Evolutionary conservation across 2,888 invertebrate species (phyloP).

Genomic region (Synanthedon andrenaeformis): DNA sequence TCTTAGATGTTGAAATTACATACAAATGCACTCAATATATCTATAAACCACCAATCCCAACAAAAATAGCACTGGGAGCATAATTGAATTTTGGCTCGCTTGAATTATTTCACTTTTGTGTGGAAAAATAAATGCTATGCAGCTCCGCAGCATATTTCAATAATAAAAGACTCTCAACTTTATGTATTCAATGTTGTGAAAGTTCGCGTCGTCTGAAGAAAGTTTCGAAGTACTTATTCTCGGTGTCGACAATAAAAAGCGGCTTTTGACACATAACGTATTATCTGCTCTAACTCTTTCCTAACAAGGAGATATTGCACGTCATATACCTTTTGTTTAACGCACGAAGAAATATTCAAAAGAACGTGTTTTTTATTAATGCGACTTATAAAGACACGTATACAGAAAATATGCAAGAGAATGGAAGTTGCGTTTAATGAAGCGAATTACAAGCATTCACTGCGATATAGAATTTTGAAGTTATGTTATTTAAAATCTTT

Average conservation of each 20-base stretch:
- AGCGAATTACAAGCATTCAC: not conserved
- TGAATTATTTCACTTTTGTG: too few species aligned
- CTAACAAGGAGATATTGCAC: slow-evolving; percentile 1
- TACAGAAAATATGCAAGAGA: not conserved
- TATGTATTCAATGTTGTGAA: not conserved
- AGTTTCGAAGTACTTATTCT: not conserved
- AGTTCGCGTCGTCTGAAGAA: not conserved
- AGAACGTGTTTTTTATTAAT: slow-evolving; percentile 31
- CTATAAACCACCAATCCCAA: too few species aligned
- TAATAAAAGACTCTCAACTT: not conserved
- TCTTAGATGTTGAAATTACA: too few species aligned
- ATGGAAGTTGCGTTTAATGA: not conserved
- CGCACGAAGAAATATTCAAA: slow-evolving; percentile 12
- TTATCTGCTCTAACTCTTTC: not conserved
- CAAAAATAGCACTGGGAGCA: too few species aligned
- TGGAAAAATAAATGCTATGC: too few species aligned
- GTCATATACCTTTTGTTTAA: slow-evolving; percentile 8
- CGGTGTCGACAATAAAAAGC: not conserved
- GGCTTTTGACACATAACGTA: not conserved
- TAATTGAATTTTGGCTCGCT: too few species aligned
- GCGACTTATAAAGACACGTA: slow-evolving; percentile 21
- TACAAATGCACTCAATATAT: too few species aligned
- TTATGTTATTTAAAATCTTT: too few species aligned
- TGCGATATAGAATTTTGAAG: too few species aligned
- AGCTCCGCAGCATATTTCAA: not conserved